phyloP scores from a whole-genome alignment of 2,888 invertebrate genomes.

The Tineola bisselliella region DNA sequence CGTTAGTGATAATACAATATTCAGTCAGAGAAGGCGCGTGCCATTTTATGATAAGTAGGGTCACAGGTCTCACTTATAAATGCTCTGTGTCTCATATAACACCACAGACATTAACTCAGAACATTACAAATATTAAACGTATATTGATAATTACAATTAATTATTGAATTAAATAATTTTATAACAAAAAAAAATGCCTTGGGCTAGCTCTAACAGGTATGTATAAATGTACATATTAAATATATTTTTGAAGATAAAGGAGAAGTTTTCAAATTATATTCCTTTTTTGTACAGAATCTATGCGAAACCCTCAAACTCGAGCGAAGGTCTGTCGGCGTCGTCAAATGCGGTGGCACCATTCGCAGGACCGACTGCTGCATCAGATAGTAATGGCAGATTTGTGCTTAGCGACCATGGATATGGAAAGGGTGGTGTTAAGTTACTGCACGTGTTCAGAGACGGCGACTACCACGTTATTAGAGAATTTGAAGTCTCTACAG shows the following conservation, averaged over 20 bases:
- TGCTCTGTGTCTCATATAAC: constrained; percentile 9
- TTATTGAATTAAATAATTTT: neutral
- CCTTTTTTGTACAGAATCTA: constrained; percentile 44
- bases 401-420: constrained; percentile 74
- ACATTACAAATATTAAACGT: constrained; percentile 3
- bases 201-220: constrained; percentile 63
- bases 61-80: constrained; percentile 54
- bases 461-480: constrained; percentile 74
- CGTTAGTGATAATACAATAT: constrained; percentile 1
- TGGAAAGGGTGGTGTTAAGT: constrained; percentile 79
- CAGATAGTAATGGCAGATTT: constrained; percentile 62
- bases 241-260: too few species aligned
- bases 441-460: constrained; percentile 75
- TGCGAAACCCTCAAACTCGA: constrained; percentile 53
- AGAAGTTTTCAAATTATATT: neutral
- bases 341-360: constrained; percentile 19
- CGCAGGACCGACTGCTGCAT: constrained; percentile 40
- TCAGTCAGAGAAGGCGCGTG: constrained; percentile 21
- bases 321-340: constrained; percentile 28
- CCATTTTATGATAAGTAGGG: constrained; percentile 45
- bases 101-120: neutral
- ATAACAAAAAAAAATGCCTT: constrained; percentile 41
- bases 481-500: constrained; percentile 78
- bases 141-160: neutral
- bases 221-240: neutral